These are phyloP conservation scores for Drosophila antonietae DNA, from an alignment of 2,888 invertebrate species.

Conservation along the genomic window DNA sequence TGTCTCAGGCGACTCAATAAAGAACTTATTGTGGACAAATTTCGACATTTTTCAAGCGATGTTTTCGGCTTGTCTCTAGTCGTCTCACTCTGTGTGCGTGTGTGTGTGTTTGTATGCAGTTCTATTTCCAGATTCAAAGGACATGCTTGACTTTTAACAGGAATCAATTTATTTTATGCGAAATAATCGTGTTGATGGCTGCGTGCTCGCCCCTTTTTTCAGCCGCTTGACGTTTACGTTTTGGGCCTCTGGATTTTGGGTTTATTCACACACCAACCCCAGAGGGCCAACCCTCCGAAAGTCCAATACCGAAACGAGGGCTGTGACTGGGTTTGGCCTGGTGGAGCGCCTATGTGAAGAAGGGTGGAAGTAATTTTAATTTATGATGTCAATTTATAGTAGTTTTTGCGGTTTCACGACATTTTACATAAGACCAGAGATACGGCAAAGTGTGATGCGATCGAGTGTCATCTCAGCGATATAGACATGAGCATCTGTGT, in stretches of 20 bases:
- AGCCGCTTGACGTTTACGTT: conserved; percentile 48
- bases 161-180: conserved; percentile 84
- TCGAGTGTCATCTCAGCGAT: conserved; percentile 20
- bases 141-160: conserved; percentile 81
- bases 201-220: conserved; percentile 82
- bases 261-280: conserved; percentile 58
- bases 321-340: conserved; percentile 64
- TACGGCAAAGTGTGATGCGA: conserved; percentile 7
- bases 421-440: conserved; percentile 49
- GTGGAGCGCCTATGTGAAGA: conserved; percentile 81
- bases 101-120: conserved; percentile 26
- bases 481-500: background rate
- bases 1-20: conserved; percentile 77
- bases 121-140: conserved; percentile 54
- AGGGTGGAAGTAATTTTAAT: conserved; percentile 85
- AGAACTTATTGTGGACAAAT: conserved; percentile 82
- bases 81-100: conserved; percentile 14
- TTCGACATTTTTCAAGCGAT: conserved; percentile 74
- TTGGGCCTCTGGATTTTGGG: conserved; percentile 46
- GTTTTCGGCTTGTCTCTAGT: conserved; percentile 60
- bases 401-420: conserved; percentile 70
- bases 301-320: conserved; percentile 52
- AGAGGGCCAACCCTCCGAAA: conserved; percentile 55
- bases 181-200: conserved; percentile 84
- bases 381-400: conserved; percentile 83